A percentile compares a stretch with the other conserved stretches of the same genome.
Evolutionary conservation across 1,140 invertebrate species (phyloP).

Genomic region (Kradibia gibbosae): DNA sequence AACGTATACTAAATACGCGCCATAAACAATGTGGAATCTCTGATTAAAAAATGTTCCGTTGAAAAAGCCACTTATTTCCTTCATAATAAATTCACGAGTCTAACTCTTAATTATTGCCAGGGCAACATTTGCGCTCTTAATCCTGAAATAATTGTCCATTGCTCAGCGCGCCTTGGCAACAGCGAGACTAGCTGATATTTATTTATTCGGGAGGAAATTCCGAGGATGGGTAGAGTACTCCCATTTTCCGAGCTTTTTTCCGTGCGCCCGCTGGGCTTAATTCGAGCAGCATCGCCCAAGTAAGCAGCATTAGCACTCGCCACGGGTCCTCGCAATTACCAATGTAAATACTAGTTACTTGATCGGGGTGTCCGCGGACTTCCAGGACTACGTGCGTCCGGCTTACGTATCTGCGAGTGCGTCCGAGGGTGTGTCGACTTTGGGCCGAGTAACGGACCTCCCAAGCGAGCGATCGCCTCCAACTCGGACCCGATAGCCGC

Average conservation of each 20-base stretch:
- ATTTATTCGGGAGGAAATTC: conserved; percentile 11
- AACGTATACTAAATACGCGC: background rate
- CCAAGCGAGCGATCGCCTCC: conserved; percentile 68
- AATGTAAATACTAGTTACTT: conserved; percentile 73
- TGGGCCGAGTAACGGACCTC: conserved; percentile 68
- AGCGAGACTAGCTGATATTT: background rate
- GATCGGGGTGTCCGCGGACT: conserved; percentile 68
- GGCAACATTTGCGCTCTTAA: background rate
- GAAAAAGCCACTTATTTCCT: background rate
- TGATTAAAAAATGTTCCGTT: background rate
- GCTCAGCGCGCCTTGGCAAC: background rate
- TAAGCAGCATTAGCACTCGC: conserved; percentile 66
- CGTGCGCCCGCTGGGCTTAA: conserved; percentile 53
- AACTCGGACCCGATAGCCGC: conserved; percentile 60
- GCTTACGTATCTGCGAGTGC: background rate
- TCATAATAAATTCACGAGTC: background rate
- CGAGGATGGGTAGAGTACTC: conserved; percentile 15
- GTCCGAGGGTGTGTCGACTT: background rate
- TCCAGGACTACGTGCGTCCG: conserved; percentile 47
- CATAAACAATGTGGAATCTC: background rate
- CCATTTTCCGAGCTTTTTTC: conserved; percentile 31
- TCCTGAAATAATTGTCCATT: background rate
- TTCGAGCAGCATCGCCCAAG: conserved; percentile 66
- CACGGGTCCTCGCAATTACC: conserved; percentile 69
- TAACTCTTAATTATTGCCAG: background rate